These are phyloP conservation scores for Seira musarum DNA, from an alignment of 2,888 invertebrate species.

Conservation along the genomic window DNA sequence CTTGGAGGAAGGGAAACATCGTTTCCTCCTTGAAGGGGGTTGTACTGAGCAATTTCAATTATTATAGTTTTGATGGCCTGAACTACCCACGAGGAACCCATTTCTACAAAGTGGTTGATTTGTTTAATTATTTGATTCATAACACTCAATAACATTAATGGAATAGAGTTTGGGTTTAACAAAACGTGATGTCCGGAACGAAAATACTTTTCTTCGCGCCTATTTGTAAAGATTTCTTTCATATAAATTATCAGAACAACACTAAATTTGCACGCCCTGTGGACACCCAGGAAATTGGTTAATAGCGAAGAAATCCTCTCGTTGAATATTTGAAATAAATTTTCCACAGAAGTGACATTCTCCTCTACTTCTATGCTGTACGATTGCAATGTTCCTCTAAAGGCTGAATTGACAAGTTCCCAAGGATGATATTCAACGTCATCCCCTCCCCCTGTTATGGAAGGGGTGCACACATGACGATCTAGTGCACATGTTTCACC, in stretches of 20 bases:
- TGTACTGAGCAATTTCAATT: background rate
- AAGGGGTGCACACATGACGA: background rate
- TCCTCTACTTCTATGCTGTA: background rate
- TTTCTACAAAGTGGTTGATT: conserved; percentile 13
- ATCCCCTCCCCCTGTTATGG: background rate
- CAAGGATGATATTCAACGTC: background rate
- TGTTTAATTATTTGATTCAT: conserved; percentile 17
- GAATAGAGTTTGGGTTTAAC: background rate
- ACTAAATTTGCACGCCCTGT: background rate
- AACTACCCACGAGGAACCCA: background rate
- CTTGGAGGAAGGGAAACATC: background rate
- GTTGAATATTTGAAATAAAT: background rate
- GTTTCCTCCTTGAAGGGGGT: background rate
- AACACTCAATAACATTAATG: background rate
- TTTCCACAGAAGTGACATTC: background rate
- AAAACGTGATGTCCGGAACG: background rate
- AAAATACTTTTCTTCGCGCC: conserved; percentile 17
- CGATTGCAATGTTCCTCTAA: background rate
- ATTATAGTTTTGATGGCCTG: background rate
- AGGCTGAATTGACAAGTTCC: background rate
- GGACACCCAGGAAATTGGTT: background rate
- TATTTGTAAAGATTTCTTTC: background rate
- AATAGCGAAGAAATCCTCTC: background rate
- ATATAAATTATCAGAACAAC: background rate
- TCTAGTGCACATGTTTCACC: background rate